Evolutionary conservation across 2,888 invertebrate genomes (phyloP).

Genomic region (Cerceris rybyensis): DNA sequence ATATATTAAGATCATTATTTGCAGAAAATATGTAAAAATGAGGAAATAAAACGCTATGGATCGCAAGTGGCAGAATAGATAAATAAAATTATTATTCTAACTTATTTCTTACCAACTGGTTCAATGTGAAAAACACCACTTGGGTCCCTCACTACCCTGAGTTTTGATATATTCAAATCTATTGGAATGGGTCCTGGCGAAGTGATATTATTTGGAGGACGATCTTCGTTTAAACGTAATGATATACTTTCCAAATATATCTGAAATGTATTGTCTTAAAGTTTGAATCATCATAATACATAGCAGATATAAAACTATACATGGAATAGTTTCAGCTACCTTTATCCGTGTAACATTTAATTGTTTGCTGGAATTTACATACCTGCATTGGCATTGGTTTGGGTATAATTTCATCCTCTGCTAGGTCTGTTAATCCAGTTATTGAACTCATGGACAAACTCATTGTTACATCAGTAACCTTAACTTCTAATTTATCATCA

Average conservation of each 20-base stretch:
- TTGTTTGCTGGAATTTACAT: conserved; percentile 27
- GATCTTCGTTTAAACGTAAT: conserved; percentile 91
- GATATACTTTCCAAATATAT: conserved; percentile 89
- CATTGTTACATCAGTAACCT: conserved; percentile 86
- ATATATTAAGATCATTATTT: conserved; percentile 13
- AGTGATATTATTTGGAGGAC: conserved; percentile 90
- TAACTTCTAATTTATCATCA: conserved; percentile 85
- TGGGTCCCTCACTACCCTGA: conserved; percentile 88
- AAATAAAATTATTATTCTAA: conserved; percentile 8
- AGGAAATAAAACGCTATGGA: conserved; percentile 37
- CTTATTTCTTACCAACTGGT: conserved; percentile 82
- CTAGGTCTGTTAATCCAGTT: conserved; percentile 90
- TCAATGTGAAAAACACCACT: conserved; percentile 89
- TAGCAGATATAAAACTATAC: background rate
- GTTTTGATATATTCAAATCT: conserved; percentile 88
- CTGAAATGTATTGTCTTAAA: conserved; percentile 81
- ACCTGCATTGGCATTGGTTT: conserved; percentile 93
- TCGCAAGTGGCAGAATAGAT: conserved; percentile 72
- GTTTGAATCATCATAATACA: background rate
- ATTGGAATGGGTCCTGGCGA: conserved; percentile 92
- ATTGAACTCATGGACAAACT: conserved; percentile 91
- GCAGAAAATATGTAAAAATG: conserved; percentile 15
- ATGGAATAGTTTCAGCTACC: conserved; percentile 3
- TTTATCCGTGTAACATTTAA: background rate
- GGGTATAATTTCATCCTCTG: conserved; percentile 93